Base-by-base conservation (phyloP, 2,888 invertebrate genomes). In the Eristalis pertinax region DNA sequence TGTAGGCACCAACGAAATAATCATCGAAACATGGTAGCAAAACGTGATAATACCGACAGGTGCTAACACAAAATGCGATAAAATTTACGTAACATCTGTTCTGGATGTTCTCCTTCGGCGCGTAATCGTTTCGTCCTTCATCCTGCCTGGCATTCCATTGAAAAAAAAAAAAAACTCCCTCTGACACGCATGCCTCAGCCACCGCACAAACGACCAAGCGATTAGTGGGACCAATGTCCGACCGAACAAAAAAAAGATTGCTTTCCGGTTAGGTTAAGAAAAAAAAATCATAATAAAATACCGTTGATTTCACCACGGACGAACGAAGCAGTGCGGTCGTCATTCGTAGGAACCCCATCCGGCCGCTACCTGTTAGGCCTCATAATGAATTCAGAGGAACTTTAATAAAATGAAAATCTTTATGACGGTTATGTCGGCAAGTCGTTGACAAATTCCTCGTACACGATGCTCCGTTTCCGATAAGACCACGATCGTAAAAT, bases 331-430 rank as follows among this genome's bases (percentile, higher is more conserved):
- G 7, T 60, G 24, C 38, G 19, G 19, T 1, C 50, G 19, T 19
- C 50, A 5, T 1, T 56, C 56, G 29, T 19, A 41, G 72, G 62
- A 32, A 68, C 76, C 26, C 67, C 74, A 50, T 60, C 60, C 63
- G 41, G 26, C 60, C 41, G 3, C 22, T 26, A 29, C 24, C 26
- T 26, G 13, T 32, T 63, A 32, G 24, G n/a, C 29, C n/a, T 32
- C 19, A 19, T 69, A 68, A 74, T 81, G 80, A n/a, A 74, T 81
- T 81, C 68, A 74, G 3, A 19, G 41, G 68, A 81, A 81, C 62
- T 81, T 41, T 56, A 69, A 81, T 81, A 69, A 81, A 74, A 29
- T 64, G 11, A 58, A 69, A 56, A 63, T 41, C 62, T 81, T 74
- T 74, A 81, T 64, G 74, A 58, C 68, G 35, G 56, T 62, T 32